A percentile compares a stretch with the other conserved stretches of the same genome.
Conservation (phyloP, 2,888 invertebrate species). For the Drosophila hamatofila region DNA sequence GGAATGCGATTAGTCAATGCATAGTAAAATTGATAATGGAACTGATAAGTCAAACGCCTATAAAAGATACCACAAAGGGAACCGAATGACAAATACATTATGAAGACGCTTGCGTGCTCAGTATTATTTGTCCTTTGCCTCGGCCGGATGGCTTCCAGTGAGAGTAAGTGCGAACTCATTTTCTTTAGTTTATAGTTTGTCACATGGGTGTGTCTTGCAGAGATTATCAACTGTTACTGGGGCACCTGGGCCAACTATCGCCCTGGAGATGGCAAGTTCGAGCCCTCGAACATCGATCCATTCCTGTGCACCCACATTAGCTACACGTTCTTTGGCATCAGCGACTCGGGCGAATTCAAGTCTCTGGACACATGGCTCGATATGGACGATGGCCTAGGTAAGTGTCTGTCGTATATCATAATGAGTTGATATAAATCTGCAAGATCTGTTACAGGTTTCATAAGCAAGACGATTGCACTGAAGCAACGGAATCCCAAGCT, state of each 20-base stretch:
- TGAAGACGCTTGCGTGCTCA: slow-evolving; percentile 51
- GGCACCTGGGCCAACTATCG: slow-evolving; percentile 80
- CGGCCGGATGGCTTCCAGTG: slow-evolving; percentile 37
- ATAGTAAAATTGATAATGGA: slow-evolving; percentile 5
- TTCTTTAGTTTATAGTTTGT: too few relatives aligned
- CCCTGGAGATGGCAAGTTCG: slow-evolving; percentile 70
- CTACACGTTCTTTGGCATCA: slow-evolving; percentile 78
- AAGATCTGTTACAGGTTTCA: slow-evolving; percentile 39
- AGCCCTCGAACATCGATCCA: slow-evolving; percentile 66
- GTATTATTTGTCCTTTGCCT: slow-evolving; percentile 51
- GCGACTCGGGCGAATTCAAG: slow-evolving; percentile 53
- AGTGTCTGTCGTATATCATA: background rate
- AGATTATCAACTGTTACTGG: slow-evolving; percentile 75
- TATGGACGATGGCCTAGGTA: slow-evolving; percentile 67
- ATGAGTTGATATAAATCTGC: background rate
- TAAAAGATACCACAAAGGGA: slow-evolving; percentile 44
- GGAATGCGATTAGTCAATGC: background rate
- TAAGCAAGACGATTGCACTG: slow-evolving; percentile 47
- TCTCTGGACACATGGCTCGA: slow-evolving; percentile 72
- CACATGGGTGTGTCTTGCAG: slow-evolving; percentile 28
- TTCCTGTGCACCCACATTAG: slow-evolving; percentile 73
- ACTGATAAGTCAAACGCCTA: slow-evolving; percentile 46
- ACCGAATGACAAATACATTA: slow-evolving; percentile 15
- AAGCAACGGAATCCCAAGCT: slow-evolving; percentile 68
- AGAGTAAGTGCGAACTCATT: slow-evolving; percentile 46